phyloP scores from a whole-genome alignment of 2,888 invertebrate species.

The Caenorhabditis macrosperma region DNA sequence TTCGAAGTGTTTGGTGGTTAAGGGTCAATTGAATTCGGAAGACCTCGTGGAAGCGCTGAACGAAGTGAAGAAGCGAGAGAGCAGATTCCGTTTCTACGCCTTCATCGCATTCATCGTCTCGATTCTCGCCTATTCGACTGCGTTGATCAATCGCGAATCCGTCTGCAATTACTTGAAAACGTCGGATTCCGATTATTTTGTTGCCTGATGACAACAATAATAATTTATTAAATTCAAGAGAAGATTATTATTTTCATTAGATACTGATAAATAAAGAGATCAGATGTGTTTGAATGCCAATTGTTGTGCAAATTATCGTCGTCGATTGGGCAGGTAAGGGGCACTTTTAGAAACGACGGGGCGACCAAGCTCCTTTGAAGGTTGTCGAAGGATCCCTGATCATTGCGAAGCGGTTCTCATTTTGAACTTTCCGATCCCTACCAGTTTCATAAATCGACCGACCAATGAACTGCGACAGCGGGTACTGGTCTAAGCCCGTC shows the following conservation, averaged over 20 bases:
- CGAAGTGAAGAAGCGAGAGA: slow-evolving; percentile 29
- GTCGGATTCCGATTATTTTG: slow-evolving; percentile 36
- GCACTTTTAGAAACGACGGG: background rate
- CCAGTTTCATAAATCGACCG: slow-evolving; percentile 58
- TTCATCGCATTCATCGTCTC: slow-evolving; percentile 21
- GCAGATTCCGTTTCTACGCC: slow-evolving; percentile 39
- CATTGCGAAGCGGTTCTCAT: background rate
- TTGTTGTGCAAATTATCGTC: background rate
- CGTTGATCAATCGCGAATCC: slow-evolving; percentile 31
- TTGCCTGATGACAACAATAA: background rate
- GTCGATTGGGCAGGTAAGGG: background rate
- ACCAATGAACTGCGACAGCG: slow-evolving; percentile 45
- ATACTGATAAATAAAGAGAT: background rate
- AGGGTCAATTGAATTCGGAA: slow-evolving; percentile 39
- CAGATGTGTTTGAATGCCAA: background rate
- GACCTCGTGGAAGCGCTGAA: slow-evolving; percentile 34
- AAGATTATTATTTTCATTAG: too few relatives aligned
- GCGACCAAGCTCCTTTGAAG: background rate
- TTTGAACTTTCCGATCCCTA: background rate
- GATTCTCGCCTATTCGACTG: slow-evolving; percentile 17
- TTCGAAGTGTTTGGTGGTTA: background rate
- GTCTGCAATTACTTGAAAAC: slow-evolving; percentile 45
- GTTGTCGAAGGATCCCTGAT: background rate
- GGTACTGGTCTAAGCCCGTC: slow-evolving; percentile 30
- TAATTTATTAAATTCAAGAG: background rate